Evolutionary conservation across 2,113 vertebrate species (phyloP).

Genomic region (Nibea albiflora): DNA sequence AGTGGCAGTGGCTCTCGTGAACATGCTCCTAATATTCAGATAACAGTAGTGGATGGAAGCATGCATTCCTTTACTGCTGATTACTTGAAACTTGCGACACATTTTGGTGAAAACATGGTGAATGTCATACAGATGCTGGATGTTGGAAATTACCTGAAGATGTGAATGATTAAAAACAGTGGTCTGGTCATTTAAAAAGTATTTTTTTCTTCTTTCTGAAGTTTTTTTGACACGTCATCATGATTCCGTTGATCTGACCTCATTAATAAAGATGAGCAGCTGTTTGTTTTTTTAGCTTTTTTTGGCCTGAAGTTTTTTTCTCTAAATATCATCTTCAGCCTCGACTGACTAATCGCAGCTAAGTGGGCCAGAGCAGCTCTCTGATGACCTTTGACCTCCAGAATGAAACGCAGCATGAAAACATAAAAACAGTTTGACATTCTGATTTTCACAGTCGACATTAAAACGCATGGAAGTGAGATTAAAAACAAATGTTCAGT

Average conservation of each 20-base stretch:
- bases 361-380: background rate
- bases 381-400: constrained; percentile 38
- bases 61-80: too few species aligned
- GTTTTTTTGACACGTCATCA: background rate
- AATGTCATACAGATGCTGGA: too few species aligned
- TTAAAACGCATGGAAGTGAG: background rate
- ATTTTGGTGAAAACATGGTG: too few species aligned
- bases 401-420: background rate
- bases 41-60: too few species aligned
- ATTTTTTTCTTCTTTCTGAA: background rate
- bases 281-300: constrained; percentile 6
- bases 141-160: too few species aligned
- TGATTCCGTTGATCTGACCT: constrained; percentile 7
- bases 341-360: constrained; percentile 42
- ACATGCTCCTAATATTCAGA: too few species aligned
- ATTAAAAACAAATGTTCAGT: background rate
- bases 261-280: constrained; percentile 34
- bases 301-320: constrained; percentile 34
- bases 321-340: constrained; percentile 61
- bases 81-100: too few species aligned
- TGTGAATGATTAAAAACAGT: background rate
- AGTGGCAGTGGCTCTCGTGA: too few species aligned
- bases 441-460: background rate
- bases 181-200: background rate
- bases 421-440: background rate